Conservation (phyloP, 2,113 vertebrate species). For the Bettongia penicillata region DNA sequence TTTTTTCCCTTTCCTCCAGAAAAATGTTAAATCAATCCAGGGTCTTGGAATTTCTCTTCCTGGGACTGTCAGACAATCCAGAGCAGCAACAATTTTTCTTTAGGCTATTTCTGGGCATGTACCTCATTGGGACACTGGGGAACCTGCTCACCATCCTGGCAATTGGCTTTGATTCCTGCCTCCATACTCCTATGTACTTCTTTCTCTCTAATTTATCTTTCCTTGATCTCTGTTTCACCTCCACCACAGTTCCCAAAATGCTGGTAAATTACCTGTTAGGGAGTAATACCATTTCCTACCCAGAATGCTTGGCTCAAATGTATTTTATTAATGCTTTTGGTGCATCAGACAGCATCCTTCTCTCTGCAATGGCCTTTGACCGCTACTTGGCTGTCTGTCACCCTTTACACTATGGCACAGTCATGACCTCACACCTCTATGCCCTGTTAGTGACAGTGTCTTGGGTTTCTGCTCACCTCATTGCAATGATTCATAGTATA, state of each 20-base stretch:
- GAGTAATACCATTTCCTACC: constrained; percentile 29
- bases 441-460: constrained; percentile 2
- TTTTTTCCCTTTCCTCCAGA: not conserved
- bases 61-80: constrained; percentile 27
- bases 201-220: constrained; percentile 32
- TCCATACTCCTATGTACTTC: constrained; percentile 52
- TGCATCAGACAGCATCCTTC: constrained; percentile 53
- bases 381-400: constrained; percentile 48
- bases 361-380: constrained; percentile 37
- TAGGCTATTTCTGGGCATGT: not conserved
- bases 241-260: constrained; percentile 54
- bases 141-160: constrained; percentile 50
- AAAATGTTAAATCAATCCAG: constrained; percentile 9
- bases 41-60: constrained; percentile 48
- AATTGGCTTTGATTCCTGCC: constrained; percentile 1
- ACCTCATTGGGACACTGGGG: constrained; percentile 5
- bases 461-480: constrained; percentile 42
- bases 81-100: constrained; percentile 13
- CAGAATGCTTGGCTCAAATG: constrained; percentile 55
- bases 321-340: constrained; percentile 58
- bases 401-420: not conserved
- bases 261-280: constrained; percentile 41
- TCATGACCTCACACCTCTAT: constrained; percentile 23
- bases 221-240: constrained; percentile 34
- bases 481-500: constrained; percentile 25